Evolutionary conservation across 2,888 invertebrate species (phyloP).

Genomic region (Hipparchia sbordonii): DNA sequence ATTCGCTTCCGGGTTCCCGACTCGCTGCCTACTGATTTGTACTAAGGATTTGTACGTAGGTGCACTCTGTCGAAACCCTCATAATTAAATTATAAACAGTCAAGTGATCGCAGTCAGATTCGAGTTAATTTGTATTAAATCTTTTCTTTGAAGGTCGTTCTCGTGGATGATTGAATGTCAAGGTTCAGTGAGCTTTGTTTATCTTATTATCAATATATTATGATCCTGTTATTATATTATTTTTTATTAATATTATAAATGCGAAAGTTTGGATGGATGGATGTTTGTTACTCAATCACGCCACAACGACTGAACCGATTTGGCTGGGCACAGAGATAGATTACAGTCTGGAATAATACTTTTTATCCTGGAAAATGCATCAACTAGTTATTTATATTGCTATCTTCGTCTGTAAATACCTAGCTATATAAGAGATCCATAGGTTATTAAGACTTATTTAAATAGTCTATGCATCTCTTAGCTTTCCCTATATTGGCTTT

Average conservation of each 20-base stretch:
- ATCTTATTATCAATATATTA: neutral
- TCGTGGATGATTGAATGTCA: conserved; percentile 28
- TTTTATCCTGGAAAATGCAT: too few species aligned
- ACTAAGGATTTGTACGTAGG: neutral
- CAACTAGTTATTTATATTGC: neutral
- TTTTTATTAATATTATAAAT: too few species aligned
- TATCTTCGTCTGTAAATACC: neutral
- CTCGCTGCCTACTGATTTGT: conserved; percentile 27
- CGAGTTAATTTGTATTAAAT: conserved; percentile 46
- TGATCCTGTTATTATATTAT: too few species aligned
- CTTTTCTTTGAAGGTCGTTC: conserved; percentile 49
- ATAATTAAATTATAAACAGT: conserved; percentile 63
- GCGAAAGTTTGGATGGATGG: too few species aligned
- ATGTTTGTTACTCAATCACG: too few species aligned
- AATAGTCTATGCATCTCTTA: too few species aligned
- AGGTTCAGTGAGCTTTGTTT: conserved; percentile 20
- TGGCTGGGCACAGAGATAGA: too few species aligned
- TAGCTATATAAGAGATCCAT: too few species aligned
- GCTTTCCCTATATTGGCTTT: too few species aligned
- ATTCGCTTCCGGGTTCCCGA: conserved; percentile 33
- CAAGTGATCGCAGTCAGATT: conserved; percentile 41
- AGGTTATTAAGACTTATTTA: too few species aligned
- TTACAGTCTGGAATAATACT: too few species aligned
- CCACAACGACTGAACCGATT: too few species aligned
- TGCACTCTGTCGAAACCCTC: conserved; percentile 40